These are phyloP conservation scores for Cyaniris semiargus DNA, from an alignment of 2,888 invertebrate genomes.

Conservation along the genomic window DNA sequence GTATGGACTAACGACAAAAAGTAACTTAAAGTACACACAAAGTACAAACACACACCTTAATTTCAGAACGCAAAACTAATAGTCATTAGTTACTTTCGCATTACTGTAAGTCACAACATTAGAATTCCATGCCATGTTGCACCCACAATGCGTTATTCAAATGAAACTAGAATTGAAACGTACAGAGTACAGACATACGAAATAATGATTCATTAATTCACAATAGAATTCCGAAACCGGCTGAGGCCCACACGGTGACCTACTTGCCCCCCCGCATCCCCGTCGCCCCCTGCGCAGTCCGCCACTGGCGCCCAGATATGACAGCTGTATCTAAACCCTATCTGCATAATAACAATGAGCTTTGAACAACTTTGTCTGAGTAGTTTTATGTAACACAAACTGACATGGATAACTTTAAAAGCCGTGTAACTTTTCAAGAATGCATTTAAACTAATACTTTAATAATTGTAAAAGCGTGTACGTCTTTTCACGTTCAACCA, in stretches of 20 bases:
- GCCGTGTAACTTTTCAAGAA: too few species aligned
- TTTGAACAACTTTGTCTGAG: neutral
- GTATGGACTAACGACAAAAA: too few species aligned
- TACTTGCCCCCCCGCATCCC: conserved; percentile 50
- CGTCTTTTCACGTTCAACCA: too few species aligned
- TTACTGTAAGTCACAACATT: neutral
- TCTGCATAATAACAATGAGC: neutral
- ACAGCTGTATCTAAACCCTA: conserved; percentile 21
- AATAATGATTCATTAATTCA: conserved; percentile 35
- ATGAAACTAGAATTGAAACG: conserved; percentile 3
- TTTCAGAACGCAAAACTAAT: neutral
- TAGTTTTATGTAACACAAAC: neutral
- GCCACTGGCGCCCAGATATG: conserved; percentile 22
- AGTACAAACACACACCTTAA: neutral
- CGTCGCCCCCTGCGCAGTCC: conserved; percentile 38
- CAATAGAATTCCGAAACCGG: conserved; percentile 47
- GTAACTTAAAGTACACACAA: neutral
- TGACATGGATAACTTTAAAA: neutral
- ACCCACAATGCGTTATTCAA: conserved; percentile 10
- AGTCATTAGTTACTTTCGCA: neutral
- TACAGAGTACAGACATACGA: conserved; percentile 32
- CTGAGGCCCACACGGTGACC: conserved; percentile 74
- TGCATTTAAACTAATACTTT: too few species aligned
- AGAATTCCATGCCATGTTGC: neutral
- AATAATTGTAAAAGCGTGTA: too few species aligned